Conservation (phyloP, 2,797 vertebrate genomes). For the Phalanger gymnotis region DNA sequence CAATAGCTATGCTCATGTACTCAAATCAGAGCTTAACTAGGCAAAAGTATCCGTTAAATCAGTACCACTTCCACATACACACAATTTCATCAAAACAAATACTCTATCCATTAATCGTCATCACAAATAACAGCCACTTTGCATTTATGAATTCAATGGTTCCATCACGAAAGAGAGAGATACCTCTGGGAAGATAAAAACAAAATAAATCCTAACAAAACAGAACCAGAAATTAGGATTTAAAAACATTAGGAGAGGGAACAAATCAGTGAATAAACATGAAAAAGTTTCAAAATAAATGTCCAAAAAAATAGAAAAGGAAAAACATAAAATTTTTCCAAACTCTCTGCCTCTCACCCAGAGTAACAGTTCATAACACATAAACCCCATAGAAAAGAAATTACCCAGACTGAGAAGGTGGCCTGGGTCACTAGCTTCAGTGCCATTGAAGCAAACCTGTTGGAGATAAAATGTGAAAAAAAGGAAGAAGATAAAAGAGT, state of each 20-base stretch:
- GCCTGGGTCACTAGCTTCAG: background rate
- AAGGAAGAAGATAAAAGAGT: background rate
- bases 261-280: background rate
- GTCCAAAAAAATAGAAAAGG: background rate
- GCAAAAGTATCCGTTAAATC: background rate
- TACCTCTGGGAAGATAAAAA: background rate
- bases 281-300: background rate
- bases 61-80: background rate
- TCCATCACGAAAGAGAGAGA: background rate
- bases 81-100: background rate
- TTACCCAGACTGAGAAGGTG: background rate
- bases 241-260: background rate
- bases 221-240: background rate
- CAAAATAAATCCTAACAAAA: background rate
- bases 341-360: accelerated
- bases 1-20: background rate
- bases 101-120: background rate
- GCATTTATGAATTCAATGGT: background rate
- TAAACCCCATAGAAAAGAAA: background rate
- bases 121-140: background rate
- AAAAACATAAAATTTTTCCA: background rate
- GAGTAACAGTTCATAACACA: background rate
- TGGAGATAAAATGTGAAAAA: background rate
- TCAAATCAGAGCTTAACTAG: background rate
- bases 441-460: background rate